These are phyloP conservation scores for Remorina albescens DNA, from an alignment of 2,797 vertebrate species.

Conservation along the genomic window DNA sequence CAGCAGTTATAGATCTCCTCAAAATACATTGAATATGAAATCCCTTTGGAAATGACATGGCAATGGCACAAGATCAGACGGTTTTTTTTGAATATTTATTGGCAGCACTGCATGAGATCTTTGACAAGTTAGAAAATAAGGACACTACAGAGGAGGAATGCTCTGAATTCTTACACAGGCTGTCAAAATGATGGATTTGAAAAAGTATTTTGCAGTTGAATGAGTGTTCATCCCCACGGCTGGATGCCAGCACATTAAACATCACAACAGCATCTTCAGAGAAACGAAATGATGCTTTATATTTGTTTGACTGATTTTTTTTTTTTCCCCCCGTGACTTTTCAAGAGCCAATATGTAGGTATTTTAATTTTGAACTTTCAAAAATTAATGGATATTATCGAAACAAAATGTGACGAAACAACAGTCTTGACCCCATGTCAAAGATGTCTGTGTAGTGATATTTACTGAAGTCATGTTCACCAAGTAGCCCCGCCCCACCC, in stretches of 20 bases:
- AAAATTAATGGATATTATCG: not conserved
- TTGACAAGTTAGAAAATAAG: constrained; percentile 43
- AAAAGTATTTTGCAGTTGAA: constrained; percentile 55
- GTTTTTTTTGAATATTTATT: constrained; percentile 24
- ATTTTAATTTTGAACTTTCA: no score
- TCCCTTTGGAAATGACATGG: constrained; percentile 4
- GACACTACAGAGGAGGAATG: constrained; percentile 16
- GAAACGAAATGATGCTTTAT: constrained; percentile 26
- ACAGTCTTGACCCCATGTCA: no score
- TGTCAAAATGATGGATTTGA: constrained; percentile 57
- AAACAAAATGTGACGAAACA: not conserved
- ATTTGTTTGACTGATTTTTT: constrained; percentile 27
- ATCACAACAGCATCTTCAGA: constrained; percentile 39
- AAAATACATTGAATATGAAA: constrained; percentile 7
- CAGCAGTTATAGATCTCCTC: constrained; percentile 5
- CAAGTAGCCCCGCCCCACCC: no score
- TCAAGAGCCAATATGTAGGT: not conserved
- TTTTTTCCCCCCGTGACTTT: constrained; percentile 18
- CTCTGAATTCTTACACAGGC: constrained; percentile 19
- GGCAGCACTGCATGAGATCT: constrained; percentile 28
- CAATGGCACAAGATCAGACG: constrained; percentile 1
- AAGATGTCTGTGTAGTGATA: not conserved
- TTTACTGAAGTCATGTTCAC: not conserved
- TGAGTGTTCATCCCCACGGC: constrained; percentile 64
- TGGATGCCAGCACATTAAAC: constrained; percentile 57